Evolutionary conservation across 2,888 invertebrate genomes (phyloP), one percentile per base, ranked within the genome.

Genomic region (Eupithecia subumbrata): DNA sequence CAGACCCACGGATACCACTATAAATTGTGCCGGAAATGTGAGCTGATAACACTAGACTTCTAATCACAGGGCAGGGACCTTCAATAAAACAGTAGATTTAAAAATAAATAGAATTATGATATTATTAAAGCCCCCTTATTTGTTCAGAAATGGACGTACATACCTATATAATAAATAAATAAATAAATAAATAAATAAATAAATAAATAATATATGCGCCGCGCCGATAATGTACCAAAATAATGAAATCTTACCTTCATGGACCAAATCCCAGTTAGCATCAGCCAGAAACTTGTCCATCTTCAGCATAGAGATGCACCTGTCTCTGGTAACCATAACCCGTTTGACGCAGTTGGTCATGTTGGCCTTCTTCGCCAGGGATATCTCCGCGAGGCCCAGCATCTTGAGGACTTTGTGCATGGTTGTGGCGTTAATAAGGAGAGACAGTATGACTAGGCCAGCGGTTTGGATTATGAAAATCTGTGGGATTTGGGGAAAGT

Each of bases 281-380:
- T 96, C 96, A 69, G 96, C 95, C 5, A 96, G 87, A 84, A 96
- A 96, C 86, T 96, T 95, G 82, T 96, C 96, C 92, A 95, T 95
- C 84, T 96, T 96, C 69, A 96, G 87, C 91, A 96, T 95, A 2
- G 95, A 95, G 9, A 96, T 90, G 12, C 95, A 94, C 3, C 95
- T 88, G 69, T 94, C 94, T 34, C 95, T 87, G 1, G 94, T 94
- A 76, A 87, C 78, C 88, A 93, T 93, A 74, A 95, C 86, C 1
- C 95, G 88, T 78, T 92, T 94, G 14, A 95, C 94, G 71, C 95
- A 95, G 80, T 95, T 95, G 0, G 93, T 94, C 95, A 96, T 95
- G 73, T 95, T 95, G 0, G 94, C 92, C 71, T 95, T 95, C 86
- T 95, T 95, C 0, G 95, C 95, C 0, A 95, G 81, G 0, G 95